Base-by-base conservation (phyloP, 2,797 vertebrate species). In the Nasua narica region DNA sequence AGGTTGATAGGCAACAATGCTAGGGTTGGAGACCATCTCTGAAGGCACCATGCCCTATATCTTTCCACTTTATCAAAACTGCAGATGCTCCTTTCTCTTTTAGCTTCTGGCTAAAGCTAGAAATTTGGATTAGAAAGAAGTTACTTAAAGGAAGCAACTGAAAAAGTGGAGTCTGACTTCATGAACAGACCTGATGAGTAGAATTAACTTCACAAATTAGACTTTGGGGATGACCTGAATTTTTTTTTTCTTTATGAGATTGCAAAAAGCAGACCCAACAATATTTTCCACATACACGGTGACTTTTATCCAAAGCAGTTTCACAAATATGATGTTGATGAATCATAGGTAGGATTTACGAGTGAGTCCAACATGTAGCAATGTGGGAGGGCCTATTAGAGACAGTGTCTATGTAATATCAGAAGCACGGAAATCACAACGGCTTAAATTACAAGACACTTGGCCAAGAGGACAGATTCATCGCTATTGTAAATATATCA, bases 261-360 rank as follows among this genome's bases (percentile, higher is more conserved):
- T 96, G 35, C 29, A 90, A 88, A 93, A 79, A 65, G 58, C 52
- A 65, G 48, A 88, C 25, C 69, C 48, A 65, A 91, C 56, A 69
- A 56, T 95, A 94, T 97, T 97, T 95, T 87, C 74, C 82, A 93
- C 23, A 88, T 16, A 76, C 19, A 67, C 27, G 76, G 35, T 72
- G 84, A 93, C 83, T 97, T 94, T 84, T 70, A 94, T 79, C 85
- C 65, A 84, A 93, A 94, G 87, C 35, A 86, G 54, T 95, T 97
- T 96, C 94, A 94, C 76, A 90, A 84, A 94, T 88, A 90, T 1
- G 43, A 74, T 72, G 56, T 50, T 25, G 70, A 96, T 97, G 90
- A 97, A 94, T 97, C 93, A 94, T 54, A 96, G 65, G 81, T 89
- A 96, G 81, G 78, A 96, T 97, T 97, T 96, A 96, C 11, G 85